These are phyloP conservation scores for Enteromius unitaeniatus DNA, from an alignment of 2,797 vertebrate genomes.

Conservation along the genomic window DNA sequence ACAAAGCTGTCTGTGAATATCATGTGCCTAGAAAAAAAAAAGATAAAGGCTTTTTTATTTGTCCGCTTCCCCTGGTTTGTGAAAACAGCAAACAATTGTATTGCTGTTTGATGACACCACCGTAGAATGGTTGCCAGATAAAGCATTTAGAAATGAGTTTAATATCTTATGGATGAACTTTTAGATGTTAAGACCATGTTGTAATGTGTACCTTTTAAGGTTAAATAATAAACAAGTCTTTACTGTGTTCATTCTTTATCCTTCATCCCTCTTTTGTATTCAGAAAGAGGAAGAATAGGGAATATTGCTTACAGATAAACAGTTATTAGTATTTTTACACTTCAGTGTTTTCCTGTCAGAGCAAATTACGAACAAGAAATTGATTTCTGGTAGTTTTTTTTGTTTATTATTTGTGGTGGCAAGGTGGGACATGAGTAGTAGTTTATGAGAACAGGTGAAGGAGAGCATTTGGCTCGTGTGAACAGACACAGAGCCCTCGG, in stretches of 20 bases:
- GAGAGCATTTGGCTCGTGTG: neutral
- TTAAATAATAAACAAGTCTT: neutral
- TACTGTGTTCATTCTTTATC: neutral
- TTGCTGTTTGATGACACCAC: conserved; percentile 31
- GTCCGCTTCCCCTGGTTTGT: conserved; percentile 38
- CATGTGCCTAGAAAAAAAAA: conserved; percentile 44
- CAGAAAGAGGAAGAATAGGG: neutral
- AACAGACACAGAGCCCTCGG: conserved; percentile 5
- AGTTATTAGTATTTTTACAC: neutral
- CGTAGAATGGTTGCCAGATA: conserved; percentile 25
- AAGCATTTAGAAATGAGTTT: conserved; percentile 8
- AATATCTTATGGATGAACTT: neutral
- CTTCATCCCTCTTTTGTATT: neutral
- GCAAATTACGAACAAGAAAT: neutral
- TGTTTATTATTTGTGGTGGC: neutral
- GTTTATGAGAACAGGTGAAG: conserved; percentile 4
- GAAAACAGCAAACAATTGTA: conserved; percentile 49
- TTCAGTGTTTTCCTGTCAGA: neutral
- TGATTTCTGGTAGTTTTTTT: neutral
- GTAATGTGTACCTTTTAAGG: neutral
- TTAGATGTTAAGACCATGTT: neutral
- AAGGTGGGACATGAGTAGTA: neutral
- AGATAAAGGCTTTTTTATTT: conserved; percentile 59
- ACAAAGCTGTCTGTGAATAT: conserved; percentile 48
- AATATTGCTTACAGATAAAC: neutral